These are phyloP conservation scores for Syngnathus rostellatus DNA, from an alignment of 2,797 vertebrate species.

Conservation along the genomic window DNA sequence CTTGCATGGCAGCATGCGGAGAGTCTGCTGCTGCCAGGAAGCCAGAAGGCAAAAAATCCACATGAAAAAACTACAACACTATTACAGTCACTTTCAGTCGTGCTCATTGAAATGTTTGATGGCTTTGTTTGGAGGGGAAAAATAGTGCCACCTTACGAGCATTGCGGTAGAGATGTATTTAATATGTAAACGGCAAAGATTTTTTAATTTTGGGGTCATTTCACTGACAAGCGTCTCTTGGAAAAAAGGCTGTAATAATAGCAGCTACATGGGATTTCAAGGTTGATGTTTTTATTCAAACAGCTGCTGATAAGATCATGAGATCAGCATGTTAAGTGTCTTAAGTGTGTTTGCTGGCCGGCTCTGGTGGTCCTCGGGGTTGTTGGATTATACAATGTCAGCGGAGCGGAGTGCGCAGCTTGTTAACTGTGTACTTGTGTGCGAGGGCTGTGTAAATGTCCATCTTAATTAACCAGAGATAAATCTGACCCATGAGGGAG, in stretches of 20 bases:
- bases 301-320: neutral
- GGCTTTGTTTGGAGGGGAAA: neutral
- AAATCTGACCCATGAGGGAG: slow-evolving; percentile 3
- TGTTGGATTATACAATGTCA: slow-evolving; percentile 2
- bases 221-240: neutral
- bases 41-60: neutral
- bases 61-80: neutral
- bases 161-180: neutral
- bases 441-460: slow-evolving; percentile 5
- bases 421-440: slow-evolving; percentile 6
- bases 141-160: neutral
- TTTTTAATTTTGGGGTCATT: neutral
- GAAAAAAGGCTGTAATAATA: neutral
- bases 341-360: slow-evolving; percentile 1
- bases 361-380: neutral
- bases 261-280: neutral
- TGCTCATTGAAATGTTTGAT: neutral
- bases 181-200: neutral
- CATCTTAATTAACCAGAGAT: slow-evolving; percentile 5
- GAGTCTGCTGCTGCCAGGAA: neutral
- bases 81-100: neutral
- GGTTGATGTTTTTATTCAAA: neutral
- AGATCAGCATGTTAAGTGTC: slow-evolving; percentile 5
- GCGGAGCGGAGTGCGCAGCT: neutral
- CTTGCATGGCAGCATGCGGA: slow-evolving; percentile 11